These are phyloP conservation scores for Pygocentrus nattereri DNA, from an alignment of 2,797 vertebrate genomes.

Conservation along the genomic window DNA sequence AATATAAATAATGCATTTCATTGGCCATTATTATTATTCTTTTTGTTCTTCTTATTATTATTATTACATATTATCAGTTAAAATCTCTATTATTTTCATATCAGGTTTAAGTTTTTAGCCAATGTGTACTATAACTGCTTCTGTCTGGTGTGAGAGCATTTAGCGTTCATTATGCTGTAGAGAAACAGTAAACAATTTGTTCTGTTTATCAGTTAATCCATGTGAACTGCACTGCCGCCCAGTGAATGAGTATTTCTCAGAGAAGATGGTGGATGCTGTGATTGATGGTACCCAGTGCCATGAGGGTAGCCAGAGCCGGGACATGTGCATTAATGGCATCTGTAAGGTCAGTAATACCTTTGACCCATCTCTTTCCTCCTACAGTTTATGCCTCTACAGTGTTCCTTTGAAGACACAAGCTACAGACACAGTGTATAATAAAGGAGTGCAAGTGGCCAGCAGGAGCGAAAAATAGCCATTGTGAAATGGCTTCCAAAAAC, in stretches of 20 bases:
- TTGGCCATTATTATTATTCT: no score
- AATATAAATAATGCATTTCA: no score
- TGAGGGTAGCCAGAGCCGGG: conserved; percentile 80
- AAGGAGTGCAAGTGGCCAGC: neutral
- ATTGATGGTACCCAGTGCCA: conserved; percentile 90
- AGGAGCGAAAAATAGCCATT: neutral
- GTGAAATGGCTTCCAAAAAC: conserved; percentile 6
- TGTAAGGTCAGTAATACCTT: conserved; percentile 86
- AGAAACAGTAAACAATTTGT: neutral
- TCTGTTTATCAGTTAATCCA: conserved; percentile 80
- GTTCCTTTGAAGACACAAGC: no score
- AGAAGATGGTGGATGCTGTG: conserved; percentile 90
- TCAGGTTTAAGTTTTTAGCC: no score
- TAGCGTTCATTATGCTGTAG: neutral
- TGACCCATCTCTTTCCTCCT: neutral
- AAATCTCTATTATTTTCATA: no score
- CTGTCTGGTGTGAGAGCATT: no score
- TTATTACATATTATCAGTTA: no score
- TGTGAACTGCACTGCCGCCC: conserved; percentile 96
- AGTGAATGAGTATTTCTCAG: conserved; percentile 83
- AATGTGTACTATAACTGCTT: no score
- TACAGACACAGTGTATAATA: conserved; percentile 2
- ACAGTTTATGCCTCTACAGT: neutral
- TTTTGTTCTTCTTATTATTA: no score
- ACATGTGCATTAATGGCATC: conserved; percentile 94